Evolutionary conservation across 2,888 invertebrate genomes (phyloP), one percentile per base, ranked within the genome.

Genomic region (Apamea epomidion): DNA sequence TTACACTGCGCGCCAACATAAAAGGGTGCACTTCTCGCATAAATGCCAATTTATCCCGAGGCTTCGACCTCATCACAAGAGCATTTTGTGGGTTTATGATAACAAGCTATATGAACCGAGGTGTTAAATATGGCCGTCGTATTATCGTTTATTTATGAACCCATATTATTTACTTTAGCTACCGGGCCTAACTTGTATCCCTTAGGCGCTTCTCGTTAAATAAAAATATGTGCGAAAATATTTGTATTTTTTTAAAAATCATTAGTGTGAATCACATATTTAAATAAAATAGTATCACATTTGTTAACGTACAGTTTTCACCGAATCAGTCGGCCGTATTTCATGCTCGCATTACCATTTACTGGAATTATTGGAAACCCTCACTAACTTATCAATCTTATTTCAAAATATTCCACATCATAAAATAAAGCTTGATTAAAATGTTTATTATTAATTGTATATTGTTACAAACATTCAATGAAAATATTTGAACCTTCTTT

Each of bases 31-130:
- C 70, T 78, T 81, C 78, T 72, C 76, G 48, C 58, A 54, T 74
- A 84, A 86, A 86, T 81, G 70, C 64, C 76, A 86, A 83, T 86
- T 84, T 87, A 87, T 84, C 69, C 62, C 51, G 65, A 68, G 74
- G 78, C 75, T 86, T 86, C 76, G 51, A 78, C 65, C 73, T 64
- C 76, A 60, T 85, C 77, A 81, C 74, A 64, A 74, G 67, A 78
- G 67, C 62, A 60, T 81, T 86, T 78, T 78, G 75, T 76, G 60
- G 77, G 70, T 78, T 78, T 86, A 83, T 78, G 70, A 76, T 80
- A 76, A 75, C 45, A 77, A 77, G 62, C n/a, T n/a, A 69, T 68
- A 86, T 21, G 65, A 83, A 85, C 58, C 29, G 60, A 76, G 37
- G 29, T 65, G 67, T 74, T 78, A 81, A 81, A 81, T 76, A 83